phyloP scores from a whole-genome alignment of 2,797 vertebrate genomes.

The Sciaenops ocellatus region DNA sequence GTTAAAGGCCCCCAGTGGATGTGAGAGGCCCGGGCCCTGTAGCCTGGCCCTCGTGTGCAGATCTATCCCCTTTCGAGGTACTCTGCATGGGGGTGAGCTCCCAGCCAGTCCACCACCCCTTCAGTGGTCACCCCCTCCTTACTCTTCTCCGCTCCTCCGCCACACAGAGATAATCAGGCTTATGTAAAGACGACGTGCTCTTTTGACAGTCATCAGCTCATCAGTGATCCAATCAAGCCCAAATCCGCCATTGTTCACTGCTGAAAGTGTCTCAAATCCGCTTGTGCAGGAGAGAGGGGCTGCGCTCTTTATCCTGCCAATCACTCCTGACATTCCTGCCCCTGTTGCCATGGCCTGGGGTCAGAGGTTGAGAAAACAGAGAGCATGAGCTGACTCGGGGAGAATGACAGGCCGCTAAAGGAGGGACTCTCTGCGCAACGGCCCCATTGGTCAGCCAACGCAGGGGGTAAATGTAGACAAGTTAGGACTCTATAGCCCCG shows the following conservation, averaged over 20 bases:
- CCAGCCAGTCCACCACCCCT: constrained; percentile 41
- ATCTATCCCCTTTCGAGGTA: constrained; percentile 89
- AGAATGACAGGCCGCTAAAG: constrained; percentile 94
- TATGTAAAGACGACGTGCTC: constrained; percentile 99
- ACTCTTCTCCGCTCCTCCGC: constrained; percentile 86
- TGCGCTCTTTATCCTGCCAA: constrained; percentile 97
- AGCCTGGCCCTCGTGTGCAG: constrained; percentile 88
- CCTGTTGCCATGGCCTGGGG: constrained; percentile 98
- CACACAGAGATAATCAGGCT: constrained; percentile 99
- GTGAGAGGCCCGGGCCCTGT: constrained; percentile 87
- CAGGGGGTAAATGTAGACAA: constrained; percentile 99
- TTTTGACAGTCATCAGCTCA: constrained; percentile 98
- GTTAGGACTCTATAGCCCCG: constrained; percentile 93
- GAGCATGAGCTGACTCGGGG: constrained; percentile 95
- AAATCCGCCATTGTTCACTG: constrained; percentile 86
- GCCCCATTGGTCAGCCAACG: constrained; percentile 81
- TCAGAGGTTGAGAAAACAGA: constrained; percentile 98
- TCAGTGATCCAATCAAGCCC: constrained; percentile 99
- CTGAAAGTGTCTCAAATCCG: constrained; percentile 98
- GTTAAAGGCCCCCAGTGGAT: constrained; percentile 92
- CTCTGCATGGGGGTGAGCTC: constrained; percentile 88
- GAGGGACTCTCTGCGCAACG: constrained; percentile 69
- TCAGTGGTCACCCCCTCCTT: constrained; percentile 48
- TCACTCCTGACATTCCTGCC: constrained; percentile 99
- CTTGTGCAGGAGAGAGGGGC: constrained; percentile 89